A percentile compares a stretch with the other conserved stretches of the same genome.
phyloP scores from a whole-genome alignment of 2,888 invertebrate genomes.

The Blastobasis lacticolella region DNA sequence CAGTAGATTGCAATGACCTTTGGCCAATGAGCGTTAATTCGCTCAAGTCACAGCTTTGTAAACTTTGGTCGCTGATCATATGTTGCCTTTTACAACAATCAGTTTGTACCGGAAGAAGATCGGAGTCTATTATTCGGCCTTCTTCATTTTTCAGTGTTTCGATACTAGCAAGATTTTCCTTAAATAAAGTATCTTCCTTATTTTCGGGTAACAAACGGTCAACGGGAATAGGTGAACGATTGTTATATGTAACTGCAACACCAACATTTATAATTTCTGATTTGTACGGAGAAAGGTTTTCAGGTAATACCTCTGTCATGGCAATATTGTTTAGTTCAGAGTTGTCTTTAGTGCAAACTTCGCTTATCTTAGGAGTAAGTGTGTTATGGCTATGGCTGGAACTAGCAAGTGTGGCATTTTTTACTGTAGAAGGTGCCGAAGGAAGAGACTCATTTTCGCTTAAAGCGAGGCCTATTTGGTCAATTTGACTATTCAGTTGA shows the following conservation, averaged over 20 bases:
- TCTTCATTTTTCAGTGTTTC: slow-evolving; percentile 13
- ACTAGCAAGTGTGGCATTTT: slow-evolving; percentile 24
- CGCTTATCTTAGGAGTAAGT: slow-evolving; percentile 14
- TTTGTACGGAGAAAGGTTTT: slow-evolving; percentile 23
- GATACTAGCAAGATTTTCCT: slow-evolving; percentile 19
- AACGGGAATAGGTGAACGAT: slow-evolving; percentile 13
- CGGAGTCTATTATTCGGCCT: slow-evolving; percentile 7
- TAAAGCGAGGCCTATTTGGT: slow-evolving; percentile 10
- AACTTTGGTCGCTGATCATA: background rate
- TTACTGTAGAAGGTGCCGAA: slow-evolving; percentile 20
- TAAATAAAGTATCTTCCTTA: slow-evolving; percentile 12
- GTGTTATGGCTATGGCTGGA: slow-evolving; percentile 34
- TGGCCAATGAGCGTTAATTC: slow-evolving; percentile 21
- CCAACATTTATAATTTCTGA: slow-evolving; percentile 36
- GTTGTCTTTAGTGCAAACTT: slow-evolving; percentile 12
- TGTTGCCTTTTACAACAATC: slow-evolving; percentile 1
- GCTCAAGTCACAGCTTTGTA: slow-evolving; percentile 19
- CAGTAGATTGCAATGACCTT: slow-evolving; percentile 17
- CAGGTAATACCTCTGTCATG: slow-evolving; percentile 14
- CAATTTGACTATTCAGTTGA: slow-evolving; percentile 7
- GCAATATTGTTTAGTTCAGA: slow-evolving; percentile 16
- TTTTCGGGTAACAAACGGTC: slow-evolving; percentile 7
- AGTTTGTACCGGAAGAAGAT: slow-evolving; percentile 5
- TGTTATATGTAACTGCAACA: slow-evolving; percentile 32
- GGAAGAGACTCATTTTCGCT: slow-evolving; percentile 17